Conservation (phyloP, 2,797 vertebrate species). For the Anableps anableps region DNA sequence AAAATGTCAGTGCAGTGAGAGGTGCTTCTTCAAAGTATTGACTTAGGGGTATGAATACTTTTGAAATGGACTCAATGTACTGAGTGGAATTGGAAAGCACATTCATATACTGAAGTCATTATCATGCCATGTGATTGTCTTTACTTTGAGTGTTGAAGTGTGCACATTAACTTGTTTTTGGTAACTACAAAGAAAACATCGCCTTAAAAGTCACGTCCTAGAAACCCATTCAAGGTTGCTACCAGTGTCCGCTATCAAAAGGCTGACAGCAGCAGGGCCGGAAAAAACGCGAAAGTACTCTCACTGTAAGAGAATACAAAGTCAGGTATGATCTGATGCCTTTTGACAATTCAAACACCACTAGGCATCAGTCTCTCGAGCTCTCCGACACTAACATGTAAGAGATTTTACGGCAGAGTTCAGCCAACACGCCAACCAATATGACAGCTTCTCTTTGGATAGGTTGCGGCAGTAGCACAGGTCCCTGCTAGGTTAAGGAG, state of each 20-base stretch:
- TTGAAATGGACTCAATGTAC: background rate
- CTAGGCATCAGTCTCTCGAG: background rate
- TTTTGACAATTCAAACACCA: background rate
- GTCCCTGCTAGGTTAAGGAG: no score
- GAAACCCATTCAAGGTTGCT: background rate
- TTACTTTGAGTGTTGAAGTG: background rate
- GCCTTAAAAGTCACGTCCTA: background rate
- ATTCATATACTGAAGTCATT: background rate
- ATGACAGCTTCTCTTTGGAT: background rate
- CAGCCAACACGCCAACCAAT: background rate
- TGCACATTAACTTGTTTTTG: background rate
- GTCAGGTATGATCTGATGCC: conserved; percentile 1
- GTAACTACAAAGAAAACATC: background rate
- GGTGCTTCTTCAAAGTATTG: no score
- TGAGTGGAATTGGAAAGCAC: background rate
- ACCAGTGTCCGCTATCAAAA: background rate
- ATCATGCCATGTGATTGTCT: background rate
- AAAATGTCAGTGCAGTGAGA: no score
- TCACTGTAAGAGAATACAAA: background rate
- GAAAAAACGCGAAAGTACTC: background rate
- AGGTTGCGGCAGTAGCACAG: background rate
- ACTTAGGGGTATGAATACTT: background rate
- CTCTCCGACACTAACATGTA: background rate
- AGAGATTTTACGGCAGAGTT: background rate
- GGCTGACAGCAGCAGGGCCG: background rate